Evolutionary conservation across 2,797 vertebrate species (phyloP).

Genomic region (Pangasius sanitwongsei): DNA sequence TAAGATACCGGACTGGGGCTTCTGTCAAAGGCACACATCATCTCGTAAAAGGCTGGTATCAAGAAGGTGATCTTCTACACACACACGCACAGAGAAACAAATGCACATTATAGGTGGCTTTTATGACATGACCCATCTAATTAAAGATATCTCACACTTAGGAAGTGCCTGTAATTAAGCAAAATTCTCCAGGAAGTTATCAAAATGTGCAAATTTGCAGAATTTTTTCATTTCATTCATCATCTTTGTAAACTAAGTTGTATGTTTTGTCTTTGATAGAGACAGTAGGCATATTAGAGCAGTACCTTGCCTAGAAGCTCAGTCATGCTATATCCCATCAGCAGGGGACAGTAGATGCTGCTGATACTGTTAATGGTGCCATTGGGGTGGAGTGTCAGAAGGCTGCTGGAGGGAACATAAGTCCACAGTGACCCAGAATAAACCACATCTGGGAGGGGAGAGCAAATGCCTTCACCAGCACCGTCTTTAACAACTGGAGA

Average conservation of each 20-base stretch:
- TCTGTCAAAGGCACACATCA: constrained; percentile 71
- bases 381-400: constrained; percentile 82
- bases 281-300: neutral
- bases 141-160: neutral
- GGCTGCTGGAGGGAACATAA: constrained; percentile 83
- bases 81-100: neutral
- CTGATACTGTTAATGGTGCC: constrained; percentile 85
- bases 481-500: constrained; percentile 51
- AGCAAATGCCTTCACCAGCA: neutral
- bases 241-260: neutral
- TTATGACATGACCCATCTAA: neutral
- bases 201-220: neutral
- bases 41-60: constrained; percentile 89
- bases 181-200: neutral
- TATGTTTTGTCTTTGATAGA: neutral
- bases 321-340: constrained; percentile 84
- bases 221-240: neutral
- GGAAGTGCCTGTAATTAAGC: too few relatives aligned
- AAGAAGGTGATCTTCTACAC: constrained; percentile 86
- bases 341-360: constrained; percentile 79
- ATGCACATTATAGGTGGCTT: neutral
- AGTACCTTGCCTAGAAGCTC: constrained; percentile 89
- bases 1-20: constrained; percentile 57
- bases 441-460: constrained; percentile 56
- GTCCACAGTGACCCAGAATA: constrained; percentile 84